These are phyloP conservation scores for Limnephilus auricula DNA, from an alignment of 2,888 invertebrate genomes.

Conservation along the genomic window DNA sequence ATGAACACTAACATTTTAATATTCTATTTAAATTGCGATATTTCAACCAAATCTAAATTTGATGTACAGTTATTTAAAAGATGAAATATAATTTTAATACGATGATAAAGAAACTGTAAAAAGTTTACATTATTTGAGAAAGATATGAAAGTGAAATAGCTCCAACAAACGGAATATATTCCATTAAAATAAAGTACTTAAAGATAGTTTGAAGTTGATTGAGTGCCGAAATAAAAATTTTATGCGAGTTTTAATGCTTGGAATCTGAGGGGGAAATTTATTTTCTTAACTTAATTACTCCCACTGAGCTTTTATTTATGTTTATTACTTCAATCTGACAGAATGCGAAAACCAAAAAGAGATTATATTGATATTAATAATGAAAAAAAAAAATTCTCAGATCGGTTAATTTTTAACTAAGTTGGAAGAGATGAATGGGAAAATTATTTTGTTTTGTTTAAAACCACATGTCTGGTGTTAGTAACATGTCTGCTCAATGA, in stretches of 20 bases:
- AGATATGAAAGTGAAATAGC: not conserved
- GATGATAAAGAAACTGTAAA: not conserved
- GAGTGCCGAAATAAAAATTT: not conserved
- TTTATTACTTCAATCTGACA: constrained; percentile 13
- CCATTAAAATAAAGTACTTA: constrained; percentile 13
- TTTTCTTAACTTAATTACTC: not conserved
- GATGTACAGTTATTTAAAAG: not conserved
- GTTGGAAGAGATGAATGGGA: not conserved
- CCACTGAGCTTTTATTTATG: not conserved
- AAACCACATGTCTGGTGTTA: constrained; percentile 8
- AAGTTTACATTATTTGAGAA: not conserved
- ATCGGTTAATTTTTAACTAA: not conserved
- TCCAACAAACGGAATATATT: constrained; percentile 5
- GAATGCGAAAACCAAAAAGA: constrained; percentile 2
- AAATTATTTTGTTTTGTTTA: not conserved
- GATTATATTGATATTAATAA: not conserved
- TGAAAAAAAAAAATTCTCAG: not conserved
- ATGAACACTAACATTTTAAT: not conserved
- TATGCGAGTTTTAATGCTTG: constrained; percentile 5
- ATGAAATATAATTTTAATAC: not conserved
- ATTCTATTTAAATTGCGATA: not conserved
- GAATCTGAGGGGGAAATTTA: not conserved
- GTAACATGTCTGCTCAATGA: not conserved
- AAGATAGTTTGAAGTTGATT: not conserved
- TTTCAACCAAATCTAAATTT: not conserved